Evolutionary conservation across 2,797 vertebrate species (phyloP).

Genomic region (Lutjanus argentimaculatus): DNA sequence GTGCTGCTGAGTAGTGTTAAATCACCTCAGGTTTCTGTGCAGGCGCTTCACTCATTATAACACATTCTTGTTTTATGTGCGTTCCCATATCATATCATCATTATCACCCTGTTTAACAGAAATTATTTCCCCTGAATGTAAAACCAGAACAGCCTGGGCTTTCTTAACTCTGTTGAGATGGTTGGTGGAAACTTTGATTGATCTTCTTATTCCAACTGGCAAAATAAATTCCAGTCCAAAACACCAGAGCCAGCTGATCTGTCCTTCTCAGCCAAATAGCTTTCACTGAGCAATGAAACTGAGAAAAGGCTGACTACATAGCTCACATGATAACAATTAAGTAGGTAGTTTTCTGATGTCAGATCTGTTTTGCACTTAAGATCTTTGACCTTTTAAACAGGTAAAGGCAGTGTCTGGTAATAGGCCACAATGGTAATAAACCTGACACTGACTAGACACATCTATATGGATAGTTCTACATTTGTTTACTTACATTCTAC

Average conservation of each 20-base stretch:
- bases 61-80: background rate
- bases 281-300: background rate
- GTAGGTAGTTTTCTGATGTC: background rate
- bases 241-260: slow-evolving; percentile 18
- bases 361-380: background rate
- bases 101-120: background rate
- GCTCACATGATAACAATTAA: slow-evolving; percentile 11
- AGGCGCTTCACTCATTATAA: background rate
- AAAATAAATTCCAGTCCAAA: slow-evolving; percentile 24
- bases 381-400: background rate
- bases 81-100: background rate
- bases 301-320: background rate
- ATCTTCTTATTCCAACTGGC: slow-evolving; percentile 13
- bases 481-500: too few species aligned
- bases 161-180: slow-evolving; percentile 6
- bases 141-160: background rate
- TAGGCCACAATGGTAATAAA: background rate
- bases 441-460: background rate
- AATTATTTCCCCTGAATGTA: background rate
- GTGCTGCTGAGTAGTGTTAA: background rate
- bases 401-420: background rate
- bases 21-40: background rate
- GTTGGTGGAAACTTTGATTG: slow-evolving; percentile 20
- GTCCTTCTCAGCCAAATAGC: slow-evolving; percentile 9
- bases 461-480: background rate